A percentile compares a stretch with the other conserved stretches of the same genome.
phyloP scores from a whole-genome alignment of 1,140 invertebrate genomes.

The Drosophila seguyi region DNA sequence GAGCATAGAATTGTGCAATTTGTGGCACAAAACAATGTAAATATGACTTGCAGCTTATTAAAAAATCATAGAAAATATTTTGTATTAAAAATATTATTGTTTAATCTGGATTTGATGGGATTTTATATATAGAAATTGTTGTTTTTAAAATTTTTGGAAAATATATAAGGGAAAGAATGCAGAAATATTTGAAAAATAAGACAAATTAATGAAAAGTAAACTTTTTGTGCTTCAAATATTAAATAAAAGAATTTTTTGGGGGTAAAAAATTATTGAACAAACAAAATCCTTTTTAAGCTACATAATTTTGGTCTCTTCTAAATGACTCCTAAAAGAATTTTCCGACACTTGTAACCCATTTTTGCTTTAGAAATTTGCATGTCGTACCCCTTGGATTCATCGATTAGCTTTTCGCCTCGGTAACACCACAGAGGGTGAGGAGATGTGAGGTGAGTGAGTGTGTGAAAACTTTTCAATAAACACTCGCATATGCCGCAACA shows the following conservation, averaged over 20 bases:
- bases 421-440: not conserved
- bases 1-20: not conserved
- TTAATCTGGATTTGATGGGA: slow-evolving; percentile 2
- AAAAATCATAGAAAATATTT: not conserved
- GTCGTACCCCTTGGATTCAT: slow-evolving; percentile 3
- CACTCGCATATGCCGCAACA: slow-evolving; percentile 46
- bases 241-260: no score
- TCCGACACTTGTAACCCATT: not conserved
- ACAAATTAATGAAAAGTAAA: not conserved
- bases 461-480: slow-evolving; percentile 43
- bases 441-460: not conserved
- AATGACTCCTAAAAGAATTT: not conserved
- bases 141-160: not conserved
- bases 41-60: slow-evolving; percentile 30
- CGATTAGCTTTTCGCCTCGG: slow-evolving; percentile 17
- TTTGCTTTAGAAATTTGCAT: slow-evolving; percentile 6
- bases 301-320: no score
- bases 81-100: slow-evolving; percentile 1
- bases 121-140: not conserved
- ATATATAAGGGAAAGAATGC: no score
- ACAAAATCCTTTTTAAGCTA: not conserved
- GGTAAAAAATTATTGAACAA: no score
- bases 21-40: not conserved
- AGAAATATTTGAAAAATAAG: not conserved
- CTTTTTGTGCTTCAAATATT: no score